Percentiles rank a stretch among this genome's conserved stretches.
phyloP scores from a whole-genome alignment of 1,140 invertebrate species.

The Papilio glaucus region DNA sequence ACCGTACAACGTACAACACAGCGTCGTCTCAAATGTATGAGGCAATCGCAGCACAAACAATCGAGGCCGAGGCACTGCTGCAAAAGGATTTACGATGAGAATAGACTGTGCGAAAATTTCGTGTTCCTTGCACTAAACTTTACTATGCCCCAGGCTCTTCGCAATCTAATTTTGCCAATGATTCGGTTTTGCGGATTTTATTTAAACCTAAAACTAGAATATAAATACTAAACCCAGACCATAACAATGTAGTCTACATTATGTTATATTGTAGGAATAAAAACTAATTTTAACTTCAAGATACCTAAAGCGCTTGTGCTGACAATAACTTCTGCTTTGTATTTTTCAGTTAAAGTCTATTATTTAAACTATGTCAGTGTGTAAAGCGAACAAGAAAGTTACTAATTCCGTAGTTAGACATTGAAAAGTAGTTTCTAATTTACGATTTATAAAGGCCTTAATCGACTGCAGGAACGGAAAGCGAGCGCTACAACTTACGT shows the following conservation, averaged over 20 bases:
- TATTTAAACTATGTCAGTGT: background rate
- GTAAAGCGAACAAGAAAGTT: too few relatives aligned
- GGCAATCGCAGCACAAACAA: background rate
- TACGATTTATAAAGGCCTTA: background rate
- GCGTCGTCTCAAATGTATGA: background rate
- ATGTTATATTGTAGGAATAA: too few relatives aligned
- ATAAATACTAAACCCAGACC: too few relatives aligned
- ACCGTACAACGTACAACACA: background rate
- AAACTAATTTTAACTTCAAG: too few relatives aligned
- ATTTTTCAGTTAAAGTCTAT: too few relatives aligned
- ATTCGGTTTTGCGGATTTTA: too few relatives aligned
- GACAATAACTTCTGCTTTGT: too few relatives aligned
- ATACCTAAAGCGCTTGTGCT: too few relatives aligned
- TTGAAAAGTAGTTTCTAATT: too few relatives aligned
- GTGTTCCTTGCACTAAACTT: background rate
- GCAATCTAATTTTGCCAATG: background rate
- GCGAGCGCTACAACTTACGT: background rate
- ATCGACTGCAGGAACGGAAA: background rate
- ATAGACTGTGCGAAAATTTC: constrained; percentile 14
- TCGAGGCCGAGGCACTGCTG: background rate
- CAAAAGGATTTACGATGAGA: constrained; percentile 11
- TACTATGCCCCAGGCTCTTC: background rate
- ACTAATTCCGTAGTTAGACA: too few relatives aligned
- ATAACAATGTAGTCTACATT: too few relatives aligned
- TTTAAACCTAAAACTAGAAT: too few relatives aligned